Conservation (phyloP, 1,140 invertebrate species). For the Paraescarpia echinospica region DNA sequence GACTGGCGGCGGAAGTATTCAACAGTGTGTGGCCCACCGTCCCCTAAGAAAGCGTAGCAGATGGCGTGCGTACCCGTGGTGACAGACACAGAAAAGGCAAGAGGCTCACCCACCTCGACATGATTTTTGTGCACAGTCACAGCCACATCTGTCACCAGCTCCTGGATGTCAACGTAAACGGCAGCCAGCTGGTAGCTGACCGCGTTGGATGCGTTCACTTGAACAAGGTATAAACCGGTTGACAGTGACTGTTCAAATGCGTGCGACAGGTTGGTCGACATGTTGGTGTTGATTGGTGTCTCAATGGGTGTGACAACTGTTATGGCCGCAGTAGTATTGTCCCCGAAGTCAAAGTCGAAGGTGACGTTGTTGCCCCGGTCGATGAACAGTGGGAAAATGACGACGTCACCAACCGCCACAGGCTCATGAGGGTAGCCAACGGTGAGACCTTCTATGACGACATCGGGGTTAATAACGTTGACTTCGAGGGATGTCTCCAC, state of each 20-base stretch:
- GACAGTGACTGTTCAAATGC: too few relatives aligned
- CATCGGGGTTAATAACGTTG: background rate
- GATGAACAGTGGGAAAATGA: background rate
- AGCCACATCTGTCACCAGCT: background rate
- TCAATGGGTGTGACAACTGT: too few relatives aligned
- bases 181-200: background rate
- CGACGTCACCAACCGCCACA: background rate
- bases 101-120: background rate
- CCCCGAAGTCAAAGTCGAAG: background rate
- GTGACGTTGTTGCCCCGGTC: background rate
- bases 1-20: background rate
- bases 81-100: background rate
- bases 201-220: background rate
- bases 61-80: background rate
- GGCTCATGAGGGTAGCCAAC: background rate
- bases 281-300: too few relatives aligned
- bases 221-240: background rate
- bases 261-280: too few relatives aligned
- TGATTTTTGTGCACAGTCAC: background rate
- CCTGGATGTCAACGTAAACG: too few relatives aligned
- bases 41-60: background rate
- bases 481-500: background rate
- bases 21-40: background rate
- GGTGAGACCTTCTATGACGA: background rate
- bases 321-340: background rate